Conservation (phyloP, 1,140 invertebrate genomes). For the Schlechtendalia chinensis region DNA sequence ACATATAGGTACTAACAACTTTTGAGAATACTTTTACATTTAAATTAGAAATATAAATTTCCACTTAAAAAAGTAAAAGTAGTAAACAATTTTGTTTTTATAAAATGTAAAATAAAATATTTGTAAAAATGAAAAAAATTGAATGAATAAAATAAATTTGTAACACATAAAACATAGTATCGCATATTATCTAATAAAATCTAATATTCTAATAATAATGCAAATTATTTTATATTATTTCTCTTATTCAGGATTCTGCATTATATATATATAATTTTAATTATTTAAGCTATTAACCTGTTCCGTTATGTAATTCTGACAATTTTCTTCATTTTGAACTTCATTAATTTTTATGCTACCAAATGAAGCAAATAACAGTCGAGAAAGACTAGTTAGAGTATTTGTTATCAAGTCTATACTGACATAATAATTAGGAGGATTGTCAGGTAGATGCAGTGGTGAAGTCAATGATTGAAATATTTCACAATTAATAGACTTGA, state of each 20-base stretch:
- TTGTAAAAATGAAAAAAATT: too few relatives aligned
- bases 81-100: too few relatives aligned
- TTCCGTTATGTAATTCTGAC: conserved; percentile 8
- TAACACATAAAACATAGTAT: too few relatives aligned
- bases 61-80: too few relatives aligned
- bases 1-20: too few relatives aligned
- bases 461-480: conserved; percentile 57
- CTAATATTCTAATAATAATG: too few relatives aligned
- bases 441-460: not conserved
- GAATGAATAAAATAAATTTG: too few relatives aligned
- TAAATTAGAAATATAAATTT: too few relatives aligned
- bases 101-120: too few relatives aligned
- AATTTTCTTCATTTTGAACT: conserved; percentile 34
- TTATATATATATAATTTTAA: not conserved
- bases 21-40: too few relatives aligned
- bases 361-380: conserved; percentile 34
- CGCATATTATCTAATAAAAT: too few relatives aligned
- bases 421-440: conserved; percentile 36
- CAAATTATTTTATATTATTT: not conserved
- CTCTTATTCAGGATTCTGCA: not conserved
- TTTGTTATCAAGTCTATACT: conserved; percentile 36
- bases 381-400: conserved; percentile 35
- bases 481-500: conserved; percentile 69
- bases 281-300: conserved; percentile 5
- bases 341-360: conserved; percentile 6